Evolutionary conservation across 2,113 vertebrate species (phyloP).

Genomic region (Aramus guarauna): DNA sequence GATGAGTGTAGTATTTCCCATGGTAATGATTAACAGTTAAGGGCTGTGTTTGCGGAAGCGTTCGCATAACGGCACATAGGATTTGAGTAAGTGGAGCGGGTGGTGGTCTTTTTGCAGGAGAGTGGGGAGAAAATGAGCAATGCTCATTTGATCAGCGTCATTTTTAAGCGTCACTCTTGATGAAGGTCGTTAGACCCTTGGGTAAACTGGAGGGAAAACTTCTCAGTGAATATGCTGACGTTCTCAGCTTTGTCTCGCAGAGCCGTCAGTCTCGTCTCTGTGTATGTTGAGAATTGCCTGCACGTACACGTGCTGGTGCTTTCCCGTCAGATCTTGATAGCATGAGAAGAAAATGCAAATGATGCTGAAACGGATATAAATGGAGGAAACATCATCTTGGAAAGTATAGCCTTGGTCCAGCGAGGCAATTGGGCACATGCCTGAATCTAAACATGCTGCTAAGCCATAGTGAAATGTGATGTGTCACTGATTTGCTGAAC

Average conservation of each 20-base stretch:
- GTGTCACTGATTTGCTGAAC: neutral
- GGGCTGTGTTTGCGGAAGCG: neutral
- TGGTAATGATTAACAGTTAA: neutral
- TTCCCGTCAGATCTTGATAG: neutral
- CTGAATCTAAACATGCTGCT: neutral
- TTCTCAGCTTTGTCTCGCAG: slow-evolving; percentile 45
- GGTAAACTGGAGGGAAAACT: neutral
- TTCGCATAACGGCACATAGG: neutral
- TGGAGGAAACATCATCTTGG: neutral
- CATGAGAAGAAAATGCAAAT: neutral
- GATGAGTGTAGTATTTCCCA: neutral
- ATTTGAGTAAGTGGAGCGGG: accelerated
- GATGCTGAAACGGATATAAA: neutral
- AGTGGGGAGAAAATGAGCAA: neutral
- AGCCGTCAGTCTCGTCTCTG: neutral
- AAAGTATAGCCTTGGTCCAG: neutral
- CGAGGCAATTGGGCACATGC: neutral
- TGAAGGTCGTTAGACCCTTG: neutral
- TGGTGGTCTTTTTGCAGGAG: neutral
- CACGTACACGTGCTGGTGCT: neutral
- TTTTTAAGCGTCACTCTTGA: neutral
- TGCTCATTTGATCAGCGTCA: accelerated
- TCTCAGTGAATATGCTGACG: neutral
- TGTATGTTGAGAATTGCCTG: neutral
- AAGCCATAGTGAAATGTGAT: neutral